Evolutionary conservation across 1,140 invertebrate genomes (phyloP), one percentile per base, ranked within the genome.

Genomic region (Eumeta japonica): DNA sequence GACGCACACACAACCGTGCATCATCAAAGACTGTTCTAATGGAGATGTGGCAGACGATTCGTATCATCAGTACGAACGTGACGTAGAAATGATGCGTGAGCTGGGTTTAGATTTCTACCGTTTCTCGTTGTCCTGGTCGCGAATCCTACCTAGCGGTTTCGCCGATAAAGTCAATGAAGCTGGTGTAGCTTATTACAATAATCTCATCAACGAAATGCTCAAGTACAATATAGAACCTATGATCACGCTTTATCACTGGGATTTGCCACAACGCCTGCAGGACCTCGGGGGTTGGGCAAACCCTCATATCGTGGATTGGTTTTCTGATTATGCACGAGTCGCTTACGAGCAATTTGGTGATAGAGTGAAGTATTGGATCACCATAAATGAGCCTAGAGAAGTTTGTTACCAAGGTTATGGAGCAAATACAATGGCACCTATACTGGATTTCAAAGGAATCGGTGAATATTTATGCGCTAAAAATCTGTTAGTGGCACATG

Each of bases 81-180:
- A 67, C 16, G 58, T 67, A 0, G 50, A 62, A 27, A 58, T 67
- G 56, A 51, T 63, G 43, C 37, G 55, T 15, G 61, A 63, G 37
- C 42, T 64, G 0, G 61, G 63, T 1, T 37, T 67, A 2, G 52
- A 72, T 28, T 58, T 53, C 36, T 82, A 83, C 50, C 68, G 82
- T 4, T 82, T 85, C 53, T 85, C 83, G 0, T 50, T 85, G 30
- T 78, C 82, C 13, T 85, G 84, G 83, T n/a, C n/a, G n/a, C n/a
- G n/a, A n/a, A n/a, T n/a, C n/a, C n/a, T n/a, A n/a, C n/a, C n/a
- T n/a, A n/a, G 46, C 82, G 83, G 83, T 16, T 66, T 65, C 13
- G 27, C 63, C 0, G 67, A 79, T 37, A 19, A 70, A 7, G 50
- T 83, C 11, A 83, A 78, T 46, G 48, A 70, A 41, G 54, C 50